Percentiles rank a stretch among this genome's conserved stretches.
Conservation (phyloP, 1,140 invertebrate genomes). For the Drosophila bipectinata region DNA sequence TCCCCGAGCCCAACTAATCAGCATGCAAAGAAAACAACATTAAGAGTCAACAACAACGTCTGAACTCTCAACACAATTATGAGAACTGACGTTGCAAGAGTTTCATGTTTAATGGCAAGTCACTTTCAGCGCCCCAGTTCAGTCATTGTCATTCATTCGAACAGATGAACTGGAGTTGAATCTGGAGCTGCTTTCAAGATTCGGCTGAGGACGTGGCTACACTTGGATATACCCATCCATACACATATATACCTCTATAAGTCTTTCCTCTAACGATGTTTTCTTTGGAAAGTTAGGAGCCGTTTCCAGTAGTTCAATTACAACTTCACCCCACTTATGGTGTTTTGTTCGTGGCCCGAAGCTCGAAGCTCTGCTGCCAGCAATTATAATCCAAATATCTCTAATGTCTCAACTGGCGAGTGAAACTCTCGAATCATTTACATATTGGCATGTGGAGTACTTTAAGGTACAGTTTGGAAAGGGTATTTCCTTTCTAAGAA, state of each 20-base stretch:
- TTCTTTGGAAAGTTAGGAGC: slow-evolving; percentile 78
- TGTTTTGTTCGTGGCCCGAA: slow-evolving; percentile 56
- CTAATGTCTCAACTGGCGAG: slow-evolving; percentile 4
- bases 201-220: slow-evolving; percentile 3
- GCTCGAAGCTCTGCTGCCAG: slow-evolving; percentile 1
- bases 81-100: slow-evolving; percentile 81
- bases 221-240: background rate
- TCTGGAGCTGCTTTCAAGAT: slow-evolving; percentile 20
- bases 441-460: slow-evolving; percentile 9
- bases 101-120: slow-evolving; percentile 81
- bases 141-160: slow-evolving; percentile 66
- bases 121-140: slow-evolving; percentile 81
- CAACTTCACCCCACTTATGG: slow-evolving; percentile 72
- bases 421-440: slow-evolving; percentile 16
- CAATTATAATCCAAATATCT: slow-evolving; percentile 31
- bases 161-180: slow-evolving; percentile 34
- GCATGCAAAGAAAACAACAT: slow-evolving; percentile 82
- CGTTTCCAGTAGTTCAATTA: slow-evolving; percentile 80
- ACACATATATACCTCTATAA: background rate
- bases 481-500: no score
- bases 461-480: no score
- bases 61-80: slow-evolving; percentile 79
- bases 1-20: slow-evolving; percentile 76
- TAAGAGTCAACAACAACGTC: slow-evolving; percentile 81
- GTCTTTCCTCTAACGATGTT: slow-evolving; percentile 62